These are phyloP conservation scores for Semotilus atromaculatus DNA, from an alignment of 2,797 vertebrate species.

Conservation along the genomic window DNA sequence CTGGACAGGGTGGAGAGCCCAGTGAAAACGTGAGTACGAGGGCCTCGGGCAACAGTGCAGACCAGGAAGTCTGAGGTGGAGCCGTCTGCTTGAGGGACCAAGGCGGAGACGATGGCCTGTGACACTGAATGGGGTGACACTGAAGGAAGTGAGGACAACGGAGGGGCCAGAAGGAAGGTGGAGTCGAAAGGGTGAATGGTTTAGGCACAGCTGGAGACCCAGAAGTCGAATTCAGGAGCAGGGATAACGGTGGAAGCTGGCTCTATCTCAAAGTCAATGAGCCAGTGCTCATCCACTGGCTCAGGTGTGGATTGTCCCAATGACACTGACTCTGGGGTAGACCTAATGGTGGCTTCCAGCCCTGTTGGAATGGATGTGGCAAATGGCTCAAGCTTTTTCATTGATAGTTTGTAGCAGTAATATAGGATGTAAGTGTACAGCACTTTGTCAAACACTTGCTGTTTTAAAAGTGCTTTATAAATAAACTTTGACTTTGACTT, in stretches of 20 bases:
- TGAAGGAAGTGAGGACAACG: background rate
- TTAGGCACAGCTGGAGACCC: too few species aligned
- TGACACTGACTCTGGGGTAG: accelerated
- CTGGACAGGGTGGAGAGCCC: background rate
- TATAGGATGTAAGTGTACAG: too few species aligned
- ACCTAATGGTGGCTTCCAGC: background rate
- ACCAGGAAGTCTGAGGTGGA: background rate
- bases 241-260: background rate
- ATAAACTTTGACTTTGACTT: too few species aligned
- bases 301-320: background rate
- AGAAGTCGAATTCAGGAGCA: background rate
- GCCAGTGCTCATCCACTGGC: too few species aligned
- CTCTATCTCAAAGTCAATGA: background rate
- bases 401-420: too few species aligned
- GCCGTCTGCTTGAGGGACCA: background rate
- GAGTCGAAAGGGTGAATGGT: too few species aligned
- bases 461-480: too few species aligned
- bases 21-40: background rate
- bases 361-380: background rate
- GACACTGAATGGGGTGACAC: background rate
- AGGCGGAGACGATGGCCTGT: background rate
- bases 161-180: too few species aligned
- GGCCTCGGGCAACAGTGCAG: background rate
- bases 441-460: too few species aligned
- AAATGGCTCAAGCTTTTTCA: too few species aligned